A percentile compares a stretch with the other conserved stretches of the same genome.
Evolutionary conservation across 2,113 vertebrate genomes (phyloP).

Genomic region (Centropristis striata): DNA sequence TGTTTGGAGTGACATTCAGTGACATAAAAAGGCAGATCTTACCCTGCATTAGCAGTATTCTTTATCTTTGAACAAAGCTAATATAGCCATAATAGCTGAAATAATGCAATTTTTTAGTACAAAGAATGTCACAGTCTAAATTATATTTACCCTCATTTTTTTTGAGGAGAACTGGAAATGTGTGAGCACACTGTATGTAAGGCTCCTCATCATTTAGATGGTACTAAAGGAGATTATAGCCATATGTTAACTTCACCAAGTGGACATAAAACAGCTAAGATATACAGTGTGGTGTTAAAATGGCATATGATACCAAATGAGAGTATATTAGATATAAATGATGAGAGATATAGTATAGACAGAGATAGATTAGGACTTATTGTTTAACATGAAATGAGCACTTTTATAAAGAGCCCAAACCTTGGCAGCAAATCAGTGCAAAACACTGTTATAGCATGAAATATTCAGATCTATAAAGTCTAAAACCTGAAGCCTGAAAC

Average conservation of each 20-base stretch:
- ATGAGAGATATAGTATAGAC: constrained; percentile 5
- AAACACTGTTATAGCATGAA: constrained; percentile 38
- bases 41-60: not conserved
- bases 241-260: constrained; percentile 60
- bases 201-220: constrained; percentile 54
- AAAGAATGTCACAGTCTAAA: constrained; percentile 61
- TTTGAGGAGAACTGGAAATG: constrained; percentile 44
- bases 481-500: not conserved
- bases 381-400: constrained; percentile 39
- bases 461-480: constrained; percentile 18
- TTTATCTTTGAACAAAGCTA: constrained; percentile 27
- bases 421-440: constrained; percentile 37
- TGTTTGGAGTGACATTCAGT: constrained; percentile 16
- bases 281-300: constrained; percentile 36
- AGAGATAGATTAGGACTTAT: not conserved
- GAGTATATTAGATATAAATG: constrained; percentile 14
- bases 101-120: constrained; percentile 55
- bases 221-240: constrained; percentile 71
- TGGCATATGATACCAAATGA: constrained; percentile 51
- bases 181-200: constrained; percentile 44
- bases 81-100: constrained; percentile 62
- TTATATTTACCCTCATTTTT: constrained; percentile 59
- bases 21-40: not conserved
- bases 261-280: constrained; percentile 29
- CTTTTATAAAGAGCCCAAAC: constrained; percentile 46